These are phyloP conservation scores for Drosophila setosimentum DNA, from an alignment of 2,888 invertebrate genomes.

Conservation along the genomic window DNA sequence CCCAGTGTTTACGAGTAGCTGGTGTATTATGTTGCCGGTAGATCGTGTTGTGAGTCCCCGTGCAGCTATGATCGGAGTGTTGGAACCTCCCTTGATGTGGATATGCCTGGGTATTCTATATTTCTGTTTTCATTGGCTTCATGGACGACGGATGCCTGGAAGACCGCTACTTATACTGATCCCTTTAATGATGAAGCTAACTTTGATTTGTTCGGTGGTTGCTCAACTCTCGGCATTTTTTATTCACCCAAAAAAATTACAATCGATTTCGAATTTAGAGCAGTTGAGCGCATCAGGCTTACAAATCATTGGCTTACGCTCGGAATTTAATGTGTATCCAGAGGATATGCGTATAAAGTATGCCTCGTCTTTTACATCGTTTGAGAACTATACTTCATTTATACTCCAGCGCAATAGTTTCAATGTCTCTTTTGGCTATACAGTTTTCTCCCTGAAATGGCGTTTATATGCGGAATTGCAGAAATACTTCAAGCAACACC, in stretches of 20 bases:
- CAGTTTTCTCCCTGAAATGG: slow-evolving; percentile 45
- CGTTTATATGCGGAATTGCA: slow-evolving; percentile 20
- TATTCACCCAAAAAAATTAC: slow-evolving; percentile 28
- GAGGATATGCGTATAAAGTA: slow-evolving; percentile 36
- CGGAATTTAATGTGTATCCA: slow-evolving; percentile 43
- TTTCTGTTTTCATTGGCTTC: slow-evolving; percentile 6
- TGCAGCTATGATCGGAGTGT: slow-evolving; percentile 32
- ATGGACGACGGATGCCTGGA: not conserved
- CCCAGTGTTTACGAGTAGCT: slow-evolving; percentile 30
- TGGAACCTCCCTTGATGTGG: slow-evolving; percentile 48
- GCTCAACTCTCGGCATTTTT: slow-evolving; percentile 48
- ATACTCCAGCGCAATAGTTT: slow-evolving; percentile 24
- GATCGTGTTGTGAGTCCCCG: slow-evolving; percentile 35
- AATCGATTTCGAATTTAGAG: slow-evolving; percentile 27
- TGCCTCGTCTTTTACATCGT: slow-evolving; percentile 38
- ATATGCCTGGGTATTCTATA: slow-evolving; percentile 30
- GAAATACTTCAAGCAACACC: slow-evolving; percentile 38
- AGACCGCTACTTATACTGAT: slow-evolving; percentile 8
- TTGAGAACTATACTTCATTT: slow-evolving; percentile 17
- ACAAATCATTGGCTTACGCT: slow-evolving; percentile 35
- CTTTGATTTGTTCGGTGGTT: slow-evolving; percentile 31
- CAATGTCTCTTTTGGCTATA: slow-evolving; percentile 49
- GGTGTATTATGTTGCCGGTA: slow-evolving; percentile 56
- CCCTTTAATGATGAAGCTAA: slow-evolving; percentile 16
- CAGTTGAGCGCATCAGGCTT: slow-evolving; percentile 29